Evolutionary conservation across 2,888 invertebrate genomes (phyloP).

Genomic region (Nemoura dubitans): DNA sequence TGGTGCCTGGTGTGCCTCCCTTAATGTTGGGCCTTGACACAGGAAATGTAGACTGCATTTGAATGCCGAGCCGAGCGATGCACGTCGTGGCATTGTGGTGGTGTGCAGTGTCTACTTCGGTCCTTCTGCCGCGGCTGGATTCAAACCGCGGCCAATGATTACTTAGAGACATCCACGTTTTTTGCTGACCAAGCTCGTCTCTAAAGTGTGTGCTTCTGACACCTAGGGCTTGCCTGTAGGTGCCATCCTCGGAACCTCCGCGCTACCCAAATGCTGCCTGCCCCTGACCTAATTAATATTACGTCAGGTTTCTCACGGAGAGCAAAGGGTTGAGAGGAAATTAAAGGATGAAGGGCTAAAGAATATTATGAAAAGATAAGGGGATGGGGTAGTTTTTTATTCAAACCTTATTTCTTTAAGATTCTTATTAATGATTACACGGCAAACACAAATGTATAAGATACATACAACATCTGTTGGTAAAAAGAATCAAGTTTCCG

Average conservation of each 20-base stretch:
- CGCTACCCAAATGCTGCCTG: constrained; percentile 36
- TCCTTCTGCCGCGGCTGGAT: not conserved
- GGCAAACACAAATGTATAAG: constrained; percentile 29
- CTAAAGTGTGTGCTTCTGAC: not conserved
- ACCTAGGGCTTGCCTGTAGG: not conserved
- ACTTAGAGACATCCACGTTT: not conserved
- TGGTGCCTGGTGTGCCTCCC: too few species aligned
- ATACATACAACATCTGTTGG: constrained; percentile 39
- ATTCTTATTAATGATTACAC: constrained; percentile 40
- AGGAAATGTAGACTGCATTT: too few species aligned
- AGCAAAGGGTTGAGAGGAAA: constrained; percentile 38
- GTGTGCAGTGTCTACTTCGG: too few species aligned
- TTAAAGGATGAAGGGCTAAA: constrained; percentile 41
- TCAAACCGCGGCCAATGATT: not conserved
- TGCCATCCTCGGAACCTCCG: not conserved
- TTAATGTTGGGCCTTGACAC: too few species aligned
- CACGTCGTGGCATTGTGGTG: too few species aligned
- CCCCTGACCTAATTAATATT: constrained; percentile 34
- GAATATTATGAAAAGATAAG: constrained; percentile 38
- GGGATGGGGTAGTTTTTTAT: constrained; percentile 37
- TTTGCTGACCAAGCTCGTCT: not conserved
- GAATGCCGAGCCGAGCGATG: too few species aligned
- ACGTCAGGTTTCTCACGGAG: constrained; percentile 24
- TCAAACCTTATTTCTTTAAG: constrained; percentile 34
- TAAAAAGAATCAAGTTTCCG: constrained; percentile 17